Percentiles rank a stretch among this genome's conserved stretches.
These are phyloP conservation scores for Trachops cirrhosus DNA, from an alignment of 2,797 vertebrate genomes.

Conservation along the genomic window DNA sequence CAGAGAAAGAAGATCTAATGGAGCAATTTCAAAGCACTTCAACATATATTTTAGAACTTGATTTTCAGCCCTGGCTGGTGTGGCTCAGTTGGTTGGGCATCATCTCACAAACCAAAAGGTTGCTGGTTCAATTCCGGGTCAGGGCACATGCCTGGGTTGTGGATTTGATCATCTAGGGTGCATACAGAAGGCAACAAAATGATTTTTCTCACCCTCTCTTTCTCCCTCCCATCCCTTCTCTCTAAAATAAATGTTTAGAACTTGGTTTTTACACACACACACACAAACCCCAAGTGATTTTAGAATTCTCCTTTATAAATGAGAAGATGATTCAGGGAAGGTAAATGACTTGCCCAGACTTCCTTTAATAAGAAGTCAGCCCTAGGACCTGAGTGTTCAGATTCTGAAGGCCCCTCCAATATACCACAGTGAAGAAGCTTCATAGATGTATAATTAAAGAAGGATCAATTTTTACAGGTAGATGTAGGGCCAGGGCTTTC, in stretches of 20 bases:
- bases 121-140: too few species aligned
- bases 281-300: background rate
- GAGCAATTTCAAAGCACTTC: conserved; percentile 2
- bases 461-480: background rate
- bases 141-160: too few species aligned
- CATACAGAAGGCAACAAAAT: too few species aligned
- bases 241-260: too few species aligned
- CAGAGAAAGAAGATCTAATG: background rate
- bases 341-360: background rate
- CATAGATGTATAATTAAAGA: background rate
- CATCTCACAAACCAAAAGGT: too few species aligned
- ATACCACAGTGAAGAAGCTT: background rate
- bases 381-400: background rate
- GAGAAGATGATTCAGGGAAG: background rate
- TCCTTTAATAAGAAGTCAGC: background rate
- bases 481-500: background rate
- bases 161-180: too few species aligned
- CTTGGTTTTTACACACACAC: background rate
- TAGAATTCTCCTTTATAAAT: conserved; percentile 8
- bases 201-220: too few species aligned
- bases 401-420: background rate
- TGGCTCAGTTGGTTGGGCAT: too few species aligned
- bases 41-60: background rate
- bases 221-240: background rate
- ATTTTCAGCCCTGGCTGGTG: background rate